Evolutionary conservation across 2,113 vertebrate species (phyloP), one percentile per base, ranked within the genome.

Genomic region (Indicator indicator): DNA sequence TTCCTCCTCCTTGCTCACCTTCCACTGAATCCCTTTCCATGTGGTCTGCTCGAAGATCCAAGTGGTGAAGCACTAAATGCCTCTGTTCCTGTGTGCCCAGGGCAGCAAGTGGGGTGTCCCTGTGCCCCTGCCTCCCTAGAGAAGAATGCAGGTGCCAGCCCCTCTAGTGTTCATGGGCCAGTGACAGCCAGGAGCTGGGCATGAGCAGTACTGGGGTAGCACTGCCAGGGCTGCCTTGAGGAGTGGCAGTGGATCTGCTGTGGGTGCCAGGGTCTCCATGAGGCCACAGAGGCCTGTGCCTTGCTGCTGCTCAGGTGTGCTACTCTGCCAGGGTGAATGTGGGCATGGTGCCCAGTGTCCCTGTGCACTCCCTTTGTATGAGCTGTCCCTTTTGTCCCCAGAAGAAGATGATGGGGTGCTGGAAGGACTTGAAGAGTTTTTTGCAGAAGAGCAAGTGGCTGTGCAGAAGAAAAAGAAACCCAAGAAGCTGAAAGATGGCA

Each of bases 401-500:
- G 97, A 97, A 98, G 99, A 99, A 54, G 99, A 99, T n/a, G 98
- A 98, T 72, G 98, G 98, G 48, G 96, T 98, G 42, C 96, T 97
- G 95, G 97, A 98, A 12, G 97, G 98, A 16, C 97, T 99, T 63
- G 98, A 98, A 63, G 97, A 98, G 89, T 98, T 99, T 96, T 99
- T 98, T 30, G 92, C 98, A 1, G 98, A 98, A 24, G 98, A 98
- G 40, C 97, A 97, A 19, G 94, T 98, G 7, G 96, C 97, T 60
- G 96, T 97, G 56, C 98, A 98, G 71, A 97, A 98, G 95, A 98
- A 98, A 96, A 97, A 97, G 93, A 99, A 99, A 93, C 90, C 98
- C 52, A 98, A 98, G 97, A 99, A 99, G 96, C 97, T 97, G 90
- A 99, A 98, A 96, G 98, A 99, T 48, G 97, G 97, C 79, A 99